These are phyloP conservation scores for Clarias fuscus DNA, from an alignment of 2,797 vertebrate genomes.

Conservation along the genomic window DNA sequence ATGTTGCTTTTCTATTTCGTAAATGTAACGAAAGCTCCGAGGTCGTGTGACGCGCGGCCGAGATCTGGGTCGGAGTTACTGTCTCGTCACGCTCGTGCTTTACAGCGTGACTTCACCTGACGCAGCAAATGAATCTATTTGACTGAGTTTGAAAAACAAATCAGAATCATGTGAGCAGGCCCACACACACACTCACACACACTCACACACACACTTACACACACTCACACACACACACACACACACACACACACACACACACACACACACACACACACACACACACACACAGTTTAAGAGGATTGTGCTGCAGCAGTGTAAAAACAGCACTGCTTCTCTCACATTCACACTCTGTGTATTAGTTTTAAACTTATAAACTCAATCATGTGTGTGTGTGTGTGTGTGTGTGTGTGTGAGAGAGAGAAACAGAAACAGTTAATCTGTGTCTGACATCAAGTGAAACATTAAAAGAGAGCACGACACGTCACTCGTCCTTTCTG, in stretches of 20 bases:
- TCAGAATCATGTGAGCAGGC: neutral
- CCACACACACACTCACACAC: neutral
- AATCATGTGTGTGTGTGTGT: neutral
- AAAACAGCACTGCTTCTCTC: neutral
- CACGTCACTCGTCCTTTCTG: neutral
- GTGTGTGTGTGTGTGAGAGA: neutral
- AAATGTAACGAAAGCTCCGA: neutral
- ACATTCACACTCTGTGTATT: neutral
- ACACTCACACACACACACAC: neutral
- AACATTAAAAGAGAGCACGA: neutral
- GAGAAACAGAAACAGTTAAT: neutral
- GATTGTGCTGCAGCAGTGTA: neutral
- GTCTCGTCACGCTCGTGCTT: neutral
- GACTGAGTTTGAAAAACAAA: neutral
- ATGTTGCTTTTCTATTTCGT: neutral
- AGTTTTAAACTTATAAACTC: neutral
- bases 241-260: neutral
- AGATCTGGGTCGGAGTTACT: too few species aligned
- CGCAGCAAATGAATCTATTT: neutral
- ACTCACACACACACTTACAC: neutral
- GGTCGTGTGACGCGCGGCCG: neutral
- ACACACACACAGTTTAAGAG: constrained; percentile 8
- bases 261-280: neutral
- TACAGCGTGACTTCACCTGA: neutral
- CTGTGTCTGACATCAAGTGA: neutral